A percentile compares a stretch with the other conserved stretches of the same genome.
phyloP scores from a whole-genome alignment of 2,888 invertebrate species.

The Brachynemurus nebulosus region DNA sequence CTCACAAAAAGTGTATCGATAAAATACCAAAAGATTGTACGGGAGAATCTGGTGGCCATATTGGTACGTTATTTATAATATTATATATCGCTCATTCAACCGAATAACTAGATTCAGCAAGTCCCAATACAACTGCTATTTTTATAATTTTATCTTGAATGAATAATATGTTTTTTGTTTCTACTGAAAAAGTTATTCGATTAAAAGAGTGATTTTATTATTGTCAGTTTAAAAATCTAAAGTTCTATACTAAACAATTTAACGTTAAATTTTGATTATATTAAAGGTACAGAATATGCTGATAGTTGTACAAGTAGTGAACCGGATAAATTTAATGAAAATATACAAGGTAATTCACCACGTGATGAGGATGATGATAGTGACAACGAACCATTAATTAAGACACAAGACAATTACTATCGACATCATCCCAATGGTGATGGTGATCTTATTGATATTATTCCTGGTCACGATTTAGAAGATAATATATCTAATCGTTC shows the following conservation, averaged over 20 bases:
- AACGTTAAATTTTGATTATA: background rate
- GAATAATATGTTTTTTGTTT: no score
- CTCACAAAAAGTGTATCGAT: conserved; percentile 86
- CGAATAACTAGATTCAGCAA: no score
- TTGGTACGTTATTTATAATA: no score
- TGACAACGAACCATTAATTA: conserved; percentile 36
- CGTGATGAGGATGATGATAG: conserved; percentile 45
- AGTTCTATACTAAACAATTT: no score
- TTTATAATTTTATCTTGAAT: background rate
- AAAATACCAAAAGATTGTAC: conserved; percentile 82
- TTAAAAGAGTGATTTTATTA: no score
- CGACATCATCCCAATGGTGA: conserved; percentile 22
- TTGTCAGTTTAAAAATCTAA: no score
- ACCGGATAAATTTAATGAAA: conserved; percentile 28
- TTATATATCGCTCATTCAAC: no score
- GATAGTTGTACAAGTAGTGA: conserved; percentile 41
- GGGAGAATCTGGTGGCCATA: conserved; percentile 43
- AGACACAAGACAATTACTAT: conserved; percentile 18
- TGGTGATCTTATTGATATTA: conserved; percentile 29
- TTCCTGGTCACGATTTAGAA: conserved; percentile 32
- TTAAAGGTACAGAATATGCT: conserved; percentile 33
- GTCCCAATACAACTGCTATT: no score
- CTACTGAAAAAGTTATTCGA: no score
- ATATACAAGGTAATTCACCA: conserved; percentile 15
- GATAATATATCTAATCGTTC: conserved; percentile 23